These are phyloP conservation scores for Rhyacichthys aspro DNA, from an alignment of 2,797 vertebrate genomes.

Conservation along the genomic window DNA sequence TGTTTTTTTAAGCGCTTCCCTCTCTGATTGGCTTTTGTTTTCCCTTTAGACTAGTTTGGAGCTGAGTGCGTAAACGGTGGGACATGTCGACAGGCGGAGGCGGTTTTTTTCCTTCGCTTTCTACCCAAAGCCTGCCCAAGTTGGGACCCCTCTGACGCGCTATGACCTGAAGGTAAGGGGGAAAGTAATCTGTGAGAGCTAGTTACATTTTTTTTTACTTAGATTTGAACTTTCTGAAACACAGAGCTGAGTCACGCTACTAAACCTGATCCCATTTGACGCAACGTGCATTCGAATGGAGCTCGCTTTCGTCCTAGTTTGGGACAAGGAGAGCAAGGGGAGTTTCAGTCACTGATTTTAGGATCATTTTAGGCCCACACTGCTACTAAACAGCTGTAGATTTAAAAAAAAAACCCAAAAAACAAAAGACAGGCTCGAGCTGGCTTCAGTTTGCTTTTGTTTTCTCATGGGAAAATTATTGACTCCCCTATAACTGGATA, in stretches of 20 bases:
- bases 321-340: constrained; percentile 38
- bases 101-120: constrained; percentile 43
- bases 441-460: constrained; percentile 12
- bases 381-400: constrained; percentile 11
- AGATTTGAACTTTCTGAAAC: constrained; percentile 49
- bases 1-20: background rate
- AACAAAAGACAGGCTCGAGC: constrained; percentile 26
- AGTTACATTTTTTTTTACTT: background rate
- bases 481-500: background rate
- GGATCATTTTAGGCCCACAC: background rate
- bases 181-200: constrained; percentile 1
- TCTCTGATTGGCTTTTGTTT: background rate
- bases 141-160: constrained; percentile 71
- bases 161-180: constrained; percentile 78
- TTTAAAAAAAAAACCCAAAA: too few species aligned
- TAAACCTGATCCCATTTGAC: constrained; percentile 62
- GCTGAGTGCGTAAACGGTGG: constrained; percentile 29
- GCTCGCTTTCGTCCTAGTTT: constrained; percentile 42
- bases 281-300: constrained; percentile 57
- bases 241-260: constrained; percentile 80
- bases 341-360: constrained; percentile 1
- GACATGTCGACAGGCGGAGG: constrained; percentile 72
- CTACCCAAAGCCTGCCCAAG: constrained; percentile 61
- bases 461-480: background rate
- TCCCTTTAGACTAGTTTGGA: constrained; percentile 8